Percentiles rank a stretch among this genome's conserved stretches.
These are phyloP conservation scores for Pipistrellus kuhlii DNA, from an alignment of 2,797 vertebrate genomes.

Conservation along the genomic window DNA sequence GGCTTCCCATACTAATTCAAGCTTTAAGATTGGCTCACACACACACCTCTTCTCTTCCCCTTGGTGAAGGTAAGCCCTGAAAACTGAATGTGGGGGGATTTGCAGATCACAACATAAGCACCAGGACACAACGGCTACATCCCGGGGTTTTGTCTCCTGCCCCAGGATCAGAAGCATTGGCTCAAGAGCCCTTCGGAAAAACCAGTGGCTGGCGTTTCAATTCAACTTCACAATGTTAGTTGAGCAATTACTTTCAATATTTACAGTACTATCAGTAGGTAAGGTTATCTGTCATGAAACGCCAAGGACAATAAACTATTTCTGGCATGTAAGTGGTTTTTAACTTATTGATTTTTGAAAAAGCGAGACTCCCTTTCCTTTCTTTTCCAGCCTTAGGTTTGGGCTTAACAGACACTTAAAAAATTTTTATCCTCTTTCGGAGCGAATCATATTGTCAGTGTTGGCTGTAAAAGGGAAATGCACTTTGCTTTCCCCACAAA, in stretches of 20 bases:
- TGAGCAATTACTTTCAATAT: neutral
- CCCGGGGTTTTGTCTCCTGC: neutral
- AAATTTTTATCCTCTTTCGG: neutral
- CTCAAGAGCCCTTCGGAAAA: neutral
- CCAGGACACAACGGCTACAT: neutral
- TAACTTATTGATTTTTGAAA: conserved; percentile 57
- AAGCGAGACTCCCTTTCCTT: conserved; percentile 80
- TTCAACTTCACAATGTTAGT: neutral
- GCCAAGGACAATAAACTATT: conserved; percentile 9
- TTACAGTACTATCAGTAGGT: neutral
- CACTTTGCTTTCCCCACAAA: conserved; percentile 44
- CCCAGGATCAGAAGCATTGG: neutral
- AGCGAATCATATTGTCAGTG: conserved; percentile 39
- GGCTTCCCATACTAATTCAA: neutral
- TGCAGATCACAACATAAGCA: neutral
- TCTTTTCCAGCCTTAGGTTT: conserved; percentile 72
- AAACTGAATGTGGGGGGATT: neutral
- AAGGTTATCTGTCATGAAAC: neutral
- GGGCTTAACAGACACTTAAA: neutral
- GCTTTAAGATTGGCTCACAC: neutral
- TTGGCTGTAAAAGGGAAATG: neutral
- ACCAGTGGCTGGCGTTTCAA: neutral
- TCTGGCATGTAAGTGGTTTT: neutral
- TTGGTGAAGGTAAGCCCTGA: neutral
- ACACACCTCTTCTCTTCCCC: neutral